Evolutionary conservation across 2,797 vertebrate genomes (phyloP), one percentile per base, ranked within the genome.

Genomic region (Scolopax rusticola): DNA sequence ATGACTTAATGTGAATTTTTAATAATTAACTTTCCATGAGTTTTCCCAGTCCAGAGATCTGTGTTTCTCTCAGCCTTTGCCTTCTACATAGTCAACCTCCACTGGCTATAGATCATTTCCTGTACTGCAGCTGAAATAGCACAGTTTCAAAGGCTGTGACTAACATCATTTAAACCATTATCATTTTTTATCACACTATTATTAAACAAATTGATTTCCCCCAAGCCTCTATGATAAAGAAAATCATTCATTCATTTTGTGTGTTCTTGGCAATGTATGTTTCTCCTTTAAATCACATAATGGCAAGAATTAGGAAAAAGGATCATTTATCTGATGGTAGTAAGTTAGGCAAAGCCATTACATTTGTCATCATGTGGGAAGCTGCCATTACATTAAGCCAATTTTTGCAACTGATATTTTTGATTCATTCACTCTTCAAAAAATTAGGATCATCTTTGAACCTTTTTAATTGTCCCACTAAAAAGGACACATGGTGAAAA

Each of bases 141-240:
- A 79, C 41, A 47, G 51, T 80, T 91, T 90, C 89, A 87, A 94
- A 91, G 43, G 54, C 85, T 94, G 92, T 65, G 45, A 81, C 87
- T 93, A 93, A 81, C 40, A 76, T 81, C 17, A 87, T 89, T 91
- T 93, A 91, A 95, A 68, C 38, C 45, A 88, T 91, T 95, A 95
- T 60, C 28, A 84, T 90, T 86, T 95, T 96, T 95, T 88, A 93
- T 69, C 90, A 92, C 93, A 85, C 57, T 91, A 54, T 80, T 95
- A 95, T 90, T 84, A 95, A 96, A 93, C 84, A 95, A 93, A 95
- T 86, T 84, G 76, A 88, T 97, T 93, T 91, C 25, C 11, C 40
- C 83, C 73, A 54, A 91, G 61, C n/a, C 89, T 48, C 43, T 53
- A 59, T 0, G 50, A 92, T 88, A 95, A 85, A 83, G 76, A 81